These are phyloP conservation scores for Meteorus cinctellus DNA, from an alignment of 2,888 invertebrate genomes.

Conservation along the genomic window DNA sequence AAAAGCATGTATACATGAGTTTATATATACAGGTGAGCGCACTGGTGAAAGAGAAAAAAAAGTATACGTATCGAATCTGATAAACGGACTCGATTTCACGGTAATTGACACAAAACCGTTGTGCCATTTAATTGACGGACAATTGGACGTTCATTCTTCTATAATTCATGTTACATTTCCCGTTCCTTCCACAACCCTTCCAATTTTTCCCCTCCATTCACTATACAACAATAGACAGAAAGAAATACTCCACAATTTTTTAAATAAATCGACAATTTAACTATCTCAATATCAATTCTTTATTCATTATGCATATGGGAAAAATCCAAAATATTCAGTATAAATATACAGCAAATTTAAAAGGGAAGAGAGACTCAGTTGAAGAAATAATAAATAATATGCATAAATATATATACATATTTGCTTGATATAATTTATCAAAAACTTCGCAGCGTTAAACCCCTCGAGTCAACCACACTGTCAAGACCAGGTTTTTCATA, in stretches of 20 bases:
- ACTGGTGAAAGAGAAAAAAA: not conserved
- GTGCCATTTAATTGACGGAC: constrained; percentile 25
- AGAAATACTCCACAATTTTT: no score
- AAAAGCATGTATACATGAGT: not conserved
- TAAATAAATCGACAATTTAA: no score
- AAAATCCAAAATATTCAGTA: not conserved
- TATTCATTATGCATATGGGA: no score
- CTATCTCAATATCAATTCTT: no score
- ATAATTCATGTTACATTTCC: not conserved
- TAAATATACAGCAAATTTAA: not conserved
- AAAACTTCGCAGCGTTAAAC: not conserved
- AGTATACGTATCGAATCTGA: no score
- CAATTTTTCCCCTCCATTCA: not conserved
- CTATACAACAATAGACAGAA: not conserved
- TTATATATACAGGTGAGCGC: no score
- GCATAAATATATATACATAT: not conserved
- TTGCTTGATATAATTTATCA: not conserved
- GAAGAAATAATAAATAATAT: not conserved
- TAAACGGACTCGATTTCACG: constrained; percentile 20
- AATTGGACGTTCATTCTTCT: not conserved
- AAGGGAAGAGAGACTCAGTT: no score
- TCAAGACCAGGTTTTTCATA: constrained; percentile 15
- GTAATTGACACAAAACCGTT: constrained; percentile 12
- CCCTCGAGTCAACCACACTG: constrained; percentile 12
- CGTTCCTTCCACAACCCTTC: not conserved